Conservation (phyloP, 2,797 vertebrate genomes). For the Urocyon cinereoargenteus region DNA sequence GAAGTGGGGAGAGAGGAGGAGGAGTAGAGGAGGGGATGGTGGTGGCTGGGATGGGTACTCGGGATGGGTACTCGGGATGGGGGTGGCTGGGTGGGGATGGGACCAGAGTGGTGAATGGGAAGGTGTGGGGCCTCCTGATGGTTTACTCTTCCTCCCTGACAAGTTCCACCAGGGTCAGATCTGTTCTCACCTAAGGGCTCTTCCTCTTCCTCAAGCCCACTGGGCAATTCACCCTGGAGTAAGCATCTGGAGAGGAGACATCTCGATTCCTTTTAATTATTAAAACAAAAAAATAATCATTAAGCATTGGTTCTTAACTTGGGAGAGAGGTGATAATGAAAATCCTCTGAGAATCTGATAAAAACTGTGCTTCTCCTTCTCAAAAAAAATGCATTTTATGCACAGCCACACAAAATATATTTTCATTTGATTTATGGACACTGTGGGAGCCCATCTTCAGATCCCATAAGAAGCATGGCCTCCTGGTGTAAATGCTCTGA, state of each 20-base stretch:
- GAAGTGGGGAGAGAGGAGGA: not conserved
- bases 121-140: not conserved
- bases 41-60: too few relatives aligned
- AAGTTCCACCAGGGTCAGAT: not conserved
- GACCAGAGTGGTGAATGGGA: not conserved
- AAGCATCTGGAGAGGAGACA: not conserved
- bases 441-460: not conserved
- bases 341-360: not conserved
- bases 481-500: slow-evolving; percentile 46
- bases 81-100: not conserved
- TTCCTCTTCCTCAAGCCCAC: not conserved
- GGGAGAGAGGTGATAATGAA: not conserved
- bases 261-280: slow-evolving; percentile 29
- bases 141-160: not conserved
- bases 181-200: not conserved
- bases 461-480: not conserved
- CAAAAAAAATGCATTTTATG: not conserved
- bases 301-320: slow-evolving; percentile 6
- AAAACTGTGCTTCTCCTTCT: not conserved
- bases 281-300: slow-evolving; percentile 41
- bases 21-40: not conserved
- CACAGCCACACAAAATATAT: slow-evolving; percentile 2
- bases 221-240: not conserved
- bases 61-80: too few relatives aligned
- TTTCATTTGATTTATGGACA: slow-evolving; percentile 49